Base-by-base conservation (phyloP, 1,140 invertebrate species). In the Dreissena polymorpha region DNA sequence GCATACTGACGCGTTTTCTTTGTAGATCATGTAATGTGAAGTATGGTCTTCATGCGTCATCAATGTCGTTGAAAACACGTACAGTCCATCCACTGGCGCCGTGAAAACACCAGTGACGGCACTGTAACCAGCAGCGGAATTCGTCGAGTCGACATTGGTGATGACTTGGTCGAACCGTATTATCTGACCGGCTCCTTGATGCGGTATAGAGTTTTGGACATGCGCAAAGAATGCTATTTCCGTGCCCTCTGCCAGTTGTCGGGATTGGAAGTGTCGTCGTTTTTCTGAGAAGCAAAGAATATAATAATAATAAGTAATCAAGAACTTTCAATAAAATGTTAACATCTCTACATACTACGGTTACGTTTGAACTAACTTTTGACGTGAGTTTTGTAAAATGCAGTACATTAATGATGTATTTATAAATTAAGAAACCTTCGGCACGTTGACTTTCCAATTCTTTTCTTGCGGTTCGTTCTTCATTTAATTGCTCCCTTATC, bases 81-180 rank as follows among this genome's bases (percentile, higher is more conserved):
- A 60, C 75, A 49, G 7, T 23, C n/a, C 71, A 60, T 18, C 29
- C 57, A 50, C 60, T 53, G 0, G 0, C 25, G 29, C 67, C 64
- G 72, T 76, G 57, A 70, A 49, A n/a, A n/a, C 49, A 14, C 49
- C 21, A n/a, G 63, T 1, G 69, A 14, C 76, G 63, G 14, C 6
- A 50, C 27, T 2, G 65, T 60, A 60, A 23, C 57, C 57, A 23
- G 16, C 57, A 18, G 57, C 21, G 57, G 57, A 60, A 23, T 23
- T 2, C 16, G 57, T 60, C 16, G 16, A n/a, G 10, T 60, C 57
- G 57, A 60, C 10, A 10, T 60, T 60, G 57, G 57, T 60, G 16
- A 60, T 60, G 16, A 60, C 57, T 23, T 60, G 16, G 21, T 60
- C 57, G 57, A 60, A 60, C 6, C 16, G 16, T n/a, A 60, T 60